Percentiles rank a stretch among this genome's conserved stretches.
phyloP scores from a whole-genome alignment of 2,797 vertebrate genomes.

The Todus mexicanus region DNA sequence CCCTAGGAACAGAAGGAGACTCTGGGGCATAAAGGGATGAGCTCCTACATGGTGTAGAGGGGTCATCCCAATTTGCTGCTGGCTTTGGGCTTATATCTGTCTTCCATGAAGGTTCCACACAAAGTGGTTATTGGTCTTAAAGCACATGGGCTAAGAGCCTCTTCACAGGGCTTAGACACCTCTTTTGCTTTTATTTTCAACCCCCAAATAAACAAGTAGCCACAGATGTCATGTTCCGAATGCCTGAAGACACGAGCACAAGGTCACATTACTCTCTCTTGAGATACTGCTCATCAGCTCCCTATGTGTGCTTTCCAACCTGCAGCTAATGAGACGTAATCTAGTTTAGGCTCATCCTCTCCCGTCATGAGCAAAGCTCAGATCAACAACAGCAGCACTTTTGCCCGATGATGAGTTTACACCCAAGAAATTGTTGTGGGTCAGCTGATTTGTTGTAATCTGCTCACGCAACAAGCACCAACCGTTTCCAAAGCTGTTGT shows the following conservation, averaged over 20 bases:
- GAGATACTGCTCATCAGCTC: neutral
- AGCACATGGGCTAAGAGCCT: neutral
- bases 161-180: neutral
- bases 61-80: neutral
- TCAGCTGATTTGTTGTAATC: neutral
- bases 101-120: neutral
- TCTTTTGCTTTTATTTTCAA: neutral
- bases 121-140: neutral
- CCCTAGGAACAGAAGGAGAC: neutral
- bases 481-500: neutral
- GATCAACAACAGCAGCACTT: neutral
- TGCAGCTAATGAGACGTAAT: neutral
- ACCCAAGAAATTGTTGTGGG: neutral
- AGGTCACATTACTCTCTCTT: neutral
- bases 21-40: neutral
- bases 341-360: neutral
- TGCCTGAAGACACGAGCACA: neutral
- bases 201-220: neutral
- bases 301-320: neutral
- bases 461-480: neutral
- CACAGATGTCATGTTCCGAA: neutral
- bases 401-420: neutral
- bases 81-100: neutral
- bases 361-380: neutral
- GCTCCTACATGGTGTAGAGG: neutral